Conservation (phyloP, 2,113 vertebrate species). For the Tringa solitaria region DNA sequence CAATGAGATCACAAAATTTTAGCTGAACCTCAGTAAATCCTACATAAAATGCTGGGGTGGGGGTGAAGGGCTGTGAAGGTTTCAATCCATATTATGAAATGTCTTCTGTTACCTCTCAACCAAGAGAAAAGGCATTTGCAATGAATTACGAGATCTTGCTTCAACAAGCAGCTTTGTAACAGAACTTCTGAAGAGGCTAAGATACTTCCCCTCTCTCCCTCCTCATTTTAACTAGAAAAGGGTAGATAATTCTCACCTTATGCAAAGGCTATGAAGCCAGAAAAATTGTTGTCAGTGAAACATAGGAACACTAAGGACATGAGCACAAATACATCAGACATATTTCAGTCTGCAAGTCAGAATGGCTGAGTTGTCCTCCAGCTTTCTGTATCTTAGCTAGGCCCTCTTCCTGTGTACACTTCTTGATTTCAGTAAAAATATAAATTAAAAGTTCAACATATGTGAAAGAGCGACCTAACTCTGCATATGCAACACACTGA, state of each 20-base stretch:
- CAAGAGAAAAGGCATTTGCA: neutral
- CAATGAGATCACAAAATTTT: neutral
- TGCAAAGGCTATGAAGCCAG: neutral
- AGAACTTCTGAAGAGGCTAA: neutral
- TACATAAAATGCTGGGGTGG: neutral
- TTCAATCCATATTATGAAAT: neutral
- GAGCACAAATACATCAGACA: neutral
- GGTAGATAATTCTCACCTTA: neutral
- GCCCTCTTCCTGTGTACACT: neutral
- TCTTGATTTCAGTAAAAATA: neutral
- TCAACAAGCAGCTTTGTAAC: neutral
- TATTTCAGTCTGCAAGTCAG: neutral
- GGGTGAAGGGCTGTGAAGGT: neutral
- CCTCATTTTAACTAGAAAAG: neutral
- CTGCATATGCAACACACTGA: neutral
- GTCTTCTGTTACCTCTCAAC: neutral
- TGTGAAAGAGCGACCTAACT: neutral
- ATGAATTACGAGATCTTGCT: neutral
- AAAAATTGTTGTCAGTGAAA: neutral
- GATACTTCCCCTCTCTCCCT: too few species aligned
- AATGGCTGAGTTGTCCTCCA: neutral
- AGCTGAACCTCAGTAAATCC: neutral
- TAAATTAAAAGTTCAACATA: neutral
- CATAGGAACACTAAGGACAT: fast-evolving
- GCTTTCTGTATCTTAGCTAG: neutral